Percentiles rank a stretch among this genome's conserved stretches.
These are phyloP conservation scores for Symphodus melops DNA, from an alignment of 2,113 vertebrate genomes.

Conservation along the genomic window DNA sequence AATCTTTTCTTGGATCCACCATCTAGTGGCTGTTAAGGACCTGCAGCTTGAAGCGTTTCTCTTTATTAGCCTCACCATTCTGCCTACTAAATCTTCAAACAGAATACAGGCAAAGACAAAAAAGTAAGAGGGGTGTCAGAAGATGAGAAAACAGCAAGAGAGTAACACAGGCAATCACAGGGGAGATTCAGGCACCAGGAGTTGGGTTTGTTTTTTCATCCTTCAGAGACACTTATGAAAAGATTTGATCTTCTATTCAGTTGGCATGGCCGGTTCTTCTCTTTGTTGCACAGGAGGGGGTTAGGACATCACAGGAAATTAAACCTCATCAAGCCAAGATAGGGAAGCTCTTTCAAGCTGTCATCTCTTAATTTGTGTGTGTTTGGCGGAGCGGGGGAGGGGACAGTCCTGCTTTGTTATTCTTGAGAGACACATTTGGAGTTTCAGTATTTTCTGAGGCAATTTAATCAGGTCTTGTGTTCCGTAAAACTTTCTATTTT, in stretches of 20 bases:
- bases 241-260: conserved; percentile 18
- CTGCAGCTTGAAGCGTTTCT: background rate
- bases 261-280: background rate
- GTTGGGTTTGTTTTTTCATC: background rate
- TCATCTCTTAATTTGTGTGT: conserved; percentile 25
- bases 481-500: background rate
- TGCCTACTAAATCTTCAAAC: background rate
- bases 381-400: background rate
- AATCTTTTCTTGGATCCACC: background rate
- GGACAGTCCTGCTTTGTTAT: background rate
- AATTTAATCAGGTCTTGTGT: no score
- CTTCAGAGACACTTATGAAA: conserved; percentile 30
- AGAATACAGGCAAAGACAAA: background rate
- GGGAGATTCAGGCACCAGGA: background rate
- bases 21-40: background rate
- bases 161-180: background rate
- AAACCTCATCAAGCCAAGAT: conserved; percentile 38
- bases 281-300: conserved; percentile 19
- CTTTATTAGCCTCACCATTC: background rate
- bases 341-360: conserved; percentile 2
- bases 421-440: background rate
- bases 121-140: background rate
- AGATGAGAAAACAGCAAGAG: background rate
- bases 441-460: background rate
- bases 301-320: conserved; percentile 39